Evolutionary conservation across 2,888 invertebrate species (phyloP).

Genomic region (Hoplodrina blanda): DNA sequence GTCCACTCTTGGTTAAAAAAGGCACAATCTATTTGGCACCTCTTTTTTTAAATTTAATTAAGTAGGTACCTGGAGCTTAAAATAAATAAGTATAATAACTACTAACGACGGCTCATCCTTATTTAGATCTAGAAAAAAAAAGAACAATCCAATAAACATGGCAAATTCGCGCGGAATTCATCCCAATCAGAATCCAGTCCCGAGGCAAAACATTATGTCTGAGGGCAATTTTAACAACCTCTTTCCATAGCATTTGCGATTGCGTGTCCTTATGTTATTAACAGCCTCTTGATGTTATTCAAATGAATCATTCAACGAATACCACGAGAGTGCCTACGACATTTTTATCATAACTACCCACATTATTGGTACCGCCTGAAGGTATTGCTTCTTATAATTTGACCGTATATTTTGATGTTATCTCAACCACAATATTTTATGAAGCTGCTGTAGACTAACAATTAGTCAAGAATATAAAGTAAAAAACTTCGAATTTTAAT

Average conservation of each 20-base stretch:
- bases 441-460: conserved; percentile 26
- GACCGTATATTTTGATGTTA: conserved; percentile 32
- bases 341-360: conserved; percentile 60
- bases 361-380: conserved; percentile 41
- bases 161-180: conserved; percentile 59
- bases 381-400: conserved; percentile 31
- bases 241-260: conserved; percentile 74
- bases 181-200: conserved; percentile 71
- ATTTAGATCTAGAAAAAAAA: conserved; percentile 1
- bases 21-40: background rate
- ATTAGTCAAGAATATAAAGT: conserved; percentile 18
- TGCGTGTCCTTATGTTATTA: conserved; percentile 79
- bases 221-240: conserved; percentile 73
- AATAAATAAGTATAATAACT: conserved; percentile 9
- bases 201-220: conserved; percentile 71
- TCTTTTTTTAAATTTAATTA: background rate
- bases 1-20: too few species aligned
- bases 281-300: conserved; percentile 66
- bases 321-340: conserved; percentile 59
- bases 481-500: conserved; percentile 4
- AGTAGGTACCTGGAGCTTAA: background rate
- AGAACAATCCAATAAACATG: conserved; percentile 51
- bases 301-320: conserved; percentile 69
- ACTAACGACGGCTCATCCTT: background rate
- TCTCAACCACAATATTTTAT: conserved; percentile 41